Base-by-base conservation (phyloP, 2,113 vertebrate species). In the Morone saxatilis region DNA sequence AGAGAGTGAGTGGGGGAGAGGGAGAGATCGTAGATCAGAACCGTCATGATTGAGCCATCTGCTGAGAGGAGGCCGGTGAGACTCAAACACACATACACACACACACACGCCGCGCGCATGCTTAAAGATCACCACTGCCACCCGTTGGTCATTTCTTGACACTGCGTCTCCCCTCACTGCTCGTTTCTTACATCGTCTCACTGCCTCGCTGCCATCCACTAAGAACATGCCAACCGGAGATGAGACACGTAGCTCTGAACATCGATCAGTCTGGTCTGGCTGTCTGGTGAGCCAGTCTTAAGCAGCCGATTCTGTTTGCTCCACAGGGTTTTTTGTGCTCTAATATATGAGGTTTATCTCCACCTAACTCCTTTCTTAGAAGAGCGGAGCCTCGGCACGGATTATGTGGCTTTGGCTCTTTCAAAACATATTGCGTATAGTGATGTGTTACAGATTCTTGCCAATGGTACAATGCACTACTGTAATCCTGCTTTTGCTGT, bases 31-130 rank as follows among this genome's bases (percentile, higher is more conserved):
- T 94, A 93, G 93, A 94, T 94, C 94, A 94, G 93, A 94, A 90
- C 88, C 88, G 83, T 94, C 94, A 93, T 94, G 93, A 94, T 94
- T 94, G 92, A 94, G 94, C 94, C 94, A 94, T 94, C 94, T 94
- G 94, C 93, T 93, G 83, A 92, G 93, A 92, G 78, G 85, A 91
- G 90, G 83, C 93, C 88, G 82, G 80, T 70, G 91, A 92, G 85
- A 89, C 76, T 69, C 56, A 20, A 61, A 61, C 66, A 72, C 82
- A 45, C 65, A 69, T 43, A 67, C 61, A 66, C 74, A 63, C 68
- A 59, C 67, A 50, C 71, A 78, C 69, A 82, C 74, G 63, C 80
- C 76, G 60, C 43, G 66, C 8, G 1, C 47, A 19, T 19, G 69
- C 79, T 76, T 88, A 84, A 89, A 93, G 91, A 91, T 84, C 90